phyloP scores from a whole-genome alignment of 2,888 invertebrate species.

The Koerneria pararmatus region DNA sequence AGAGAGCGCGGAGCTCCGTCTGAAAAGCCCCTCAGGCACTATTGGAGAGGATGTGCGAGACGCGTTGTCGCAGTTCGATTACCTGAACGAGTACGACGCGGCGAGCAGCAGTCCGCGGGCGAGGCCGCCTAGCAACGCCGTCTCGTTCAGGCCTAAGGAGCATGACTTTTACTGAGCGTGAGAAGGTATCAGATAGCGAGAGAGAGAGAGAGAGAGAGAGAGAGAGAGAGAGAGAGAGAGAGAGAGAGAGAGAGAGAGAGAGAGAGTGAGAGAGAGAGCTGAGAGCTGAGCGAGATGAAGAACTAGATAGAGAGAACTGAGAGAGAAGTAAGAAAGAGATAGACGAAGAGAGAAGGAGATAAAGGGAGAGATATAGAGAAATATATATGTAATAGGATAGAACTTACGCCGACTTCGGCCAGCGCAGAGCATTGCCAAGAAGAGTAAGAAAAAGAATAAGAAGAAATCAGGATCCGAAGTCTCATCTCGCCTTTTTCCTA shows the following conservation, averaged over 20 bases:
- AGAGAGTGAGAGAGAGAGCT: background rate
- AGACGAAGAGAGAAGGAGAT: no score
- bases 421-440: no score
- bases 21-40: background rate
- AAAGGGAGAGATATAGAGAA: no score
- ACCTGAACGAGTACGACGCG: conserved; percentile 52
- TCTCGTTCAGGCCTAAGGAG: conserved; percentile 2
- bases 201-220: background rate
- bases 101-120: conserved; percentile 24
- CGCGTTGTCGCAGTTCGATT: conserved; percentile 51
- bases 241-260: conserved; percentile 2
- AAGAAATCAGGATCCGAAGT: no score
- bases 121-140: conserved; percentile 1
- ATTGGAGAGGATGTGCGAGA: conserved; percentile 48
- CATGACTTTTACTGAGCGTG: background rate
- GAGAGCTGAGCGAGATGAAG: conserved; percentile 31
- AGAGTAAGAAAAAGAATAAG: no score
- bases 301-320: no score
- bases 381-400: no score
- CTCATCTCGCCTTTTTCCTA: no score
- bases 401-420: no score
- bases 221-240: background rate
- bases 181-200: background rate
- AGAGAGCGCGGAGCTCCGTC: background rate
- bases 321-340: no score